phyloP scores from a whole-genome alignment of 2,888 invertebrate species.

The Tryphoninae sp. region DNA sequence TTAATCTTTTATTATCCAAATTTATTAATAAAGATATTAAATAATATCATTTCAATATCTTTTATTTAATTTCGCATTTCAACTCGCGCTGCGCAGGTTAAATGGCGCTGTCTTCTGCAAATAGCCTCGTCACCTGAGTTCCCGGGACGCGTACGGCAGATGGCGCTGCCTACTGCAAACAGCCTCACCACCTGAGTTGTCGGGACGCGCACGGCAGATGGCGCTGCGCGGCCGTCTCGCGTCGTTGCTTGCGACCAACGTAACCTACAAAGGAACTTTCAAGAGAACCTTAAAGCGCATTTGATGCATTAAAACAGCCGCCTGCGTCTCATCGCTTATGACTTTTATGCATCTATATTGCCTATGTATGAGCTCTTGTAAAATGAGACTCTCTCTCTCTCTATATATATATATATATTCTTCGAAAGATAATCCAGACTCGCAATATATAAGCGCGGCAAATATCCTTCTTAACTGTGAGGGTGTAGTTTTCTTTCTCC shows the following conservation, averaged over 20 bases:
- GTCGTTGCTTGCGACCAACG: background rate
- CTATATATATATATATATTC: slow-evolving; percentile 35
- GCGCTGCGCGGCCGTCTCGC: background rate
- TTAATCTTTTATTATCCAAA: background rate
- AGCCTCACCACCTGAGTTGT: too few relatives aligned
- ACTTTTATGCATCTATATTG: slow-evolving; percentile 54
- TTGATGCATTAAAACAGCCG: slow-evolving; percentile 30
- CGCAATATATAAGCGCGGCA: slow-evolving; percentile 33
- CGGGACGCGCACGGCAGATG: background rate
- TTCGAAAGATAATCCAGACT: slow-evolving; percentile 29
- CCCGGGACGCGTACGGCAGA: too few relatives aligned
- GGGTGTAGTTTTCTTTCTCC: slow-evolving; percentile 44
- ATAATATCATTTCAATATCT: background rate
- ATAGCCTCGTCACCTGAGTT: too few relatives aligned
- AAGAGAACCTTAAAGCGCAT: slow-evolving; percentile 15
- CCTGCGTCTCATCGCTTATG: slow-evolving; percentile 32
- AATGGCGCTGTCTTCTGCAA: too few relatives aligned
- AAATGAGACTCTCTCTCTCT: slow-evolving; percentile 25
- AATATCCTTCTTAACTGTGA: slow-evolving; percentile 38
- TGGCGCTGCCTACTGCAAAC: background rate
- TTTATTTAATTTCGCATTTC: too few relatives aligned
- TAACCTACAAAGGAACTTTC: slow-evolving; percentile 1
- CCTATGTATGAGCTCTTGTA: slow-evolving; percentile 52
- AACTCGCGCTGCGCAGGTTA: too few relatives aligned
- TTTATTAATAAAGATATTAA: background rate